Percentiles rank a stretch among this genome's conserved stretches.
Evolutionary conservation across 2,888 invertebrate genomes (phyloP).

Genomic region (Hirtodrosophila confusa): DNA sequence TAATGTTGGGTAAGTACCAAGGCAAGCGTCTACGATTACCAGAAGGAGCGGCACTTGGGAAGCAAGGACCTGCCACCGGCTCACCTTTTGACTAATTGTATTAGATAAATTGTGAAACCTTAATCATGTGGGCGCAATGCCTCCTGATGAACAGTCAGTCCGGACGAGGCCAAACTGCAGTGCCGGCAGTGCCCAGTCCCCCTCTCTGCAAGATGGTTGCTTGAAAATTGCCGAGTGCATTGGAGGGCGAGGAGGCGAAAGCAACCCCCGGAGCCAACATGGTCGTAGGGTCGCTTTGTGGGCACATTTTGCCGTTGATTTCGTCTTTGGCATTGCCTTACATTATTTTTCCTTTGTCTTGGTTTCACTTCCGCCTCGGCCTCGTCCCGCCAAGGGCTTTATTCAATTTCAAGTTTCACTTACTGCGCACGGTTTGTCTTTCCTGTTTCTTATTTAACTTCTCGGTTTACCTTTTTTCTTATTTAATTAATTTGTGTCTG

Average conservation of each 20-base stretch:
- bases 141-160: constrained; percentile 14
- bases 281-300: constrained; percentile 21
- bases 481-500: constrained; percentile 76
- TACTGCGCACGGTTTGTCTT: constrained; percentile 73
- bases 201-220: not conserved
- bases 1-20: constrained; percentile 49
- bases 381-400: constrained; percentile 51
- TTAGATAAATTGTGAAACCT: constrained; percentile 80
- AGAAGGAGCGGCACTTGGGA: constrained; percentile 27
- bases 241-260: constrained; percentile 2
- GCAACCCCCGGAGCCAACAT: not conserved
- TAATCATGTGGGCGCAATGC: constrained; percentile 73
- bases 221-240: constrained; percentile 50
- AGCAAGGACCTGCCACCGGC: constrained; percentile 27
- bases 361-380: constrained; percentile 34
- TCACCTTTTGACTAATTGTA: constrained; percentile 76
- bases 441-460: constrained; percentile 77
- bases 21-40: constrained; percentile 71
- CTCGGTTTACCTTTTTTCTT: constrained; percentile 79
- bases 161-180: constrained; percentile 44
- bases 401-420: constrained; percentile 79
- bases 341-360: constrained; percentile 59
- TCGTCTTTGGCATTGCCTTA: constrained; percentile 61
- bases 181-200: not conserved
- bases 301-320: constrained; percentile 45